Percentiles rank a stretch among this genome's conserved stretches.
phyloP scores from a whole-genome alignment of 2,113 vertebrate species.

The Gymnarchus niloticus region DNA sequence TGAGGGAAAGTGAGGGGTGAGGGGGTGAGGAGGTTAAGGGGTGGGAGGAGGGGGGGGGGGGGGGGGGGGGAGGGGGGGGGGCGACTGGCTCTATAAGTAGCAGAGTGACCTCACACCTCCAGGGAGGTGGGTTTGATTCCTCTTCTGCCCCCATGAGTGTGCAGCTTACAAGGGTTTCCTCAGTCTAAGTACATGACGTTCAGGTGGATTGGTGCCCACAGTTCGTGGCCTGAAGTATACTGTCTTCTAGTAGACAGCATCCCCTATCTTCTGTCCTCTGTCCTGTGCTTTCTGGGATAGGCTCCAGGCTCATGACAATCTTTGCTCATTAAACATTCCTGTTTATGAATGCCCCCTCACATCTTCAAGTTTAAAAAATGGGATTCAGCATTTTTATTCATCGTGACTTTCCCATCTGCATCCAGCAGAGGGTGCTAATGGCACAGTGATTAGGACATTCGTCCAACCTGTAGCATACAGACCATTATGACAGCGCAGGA shows the following conservation, averaged over 20 bases:
- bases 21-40: no score
- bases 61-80: no score
- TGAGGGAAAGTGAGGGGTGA: no score
- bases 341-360: not conserved
- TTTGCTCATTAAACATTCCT: not conserved
- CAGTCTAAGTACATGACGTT: not conserved
- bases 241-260: no score
- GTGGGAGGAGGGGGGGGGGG: no score
- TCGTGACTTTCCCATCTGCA: not conserved
- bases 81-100: not conserved
- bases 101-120: not conserved
- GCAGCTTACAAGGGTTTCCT: not conserved
- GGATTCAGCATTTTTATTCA: not conserved
- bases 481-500: not conserved
- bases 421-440: not conserved
- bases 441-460: not conserved
- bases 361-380: not conserved
- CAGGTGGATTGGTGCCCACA: no score
- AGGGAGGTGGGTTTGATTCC: not conserved
- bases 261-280: not conserved
- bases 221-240: no score
- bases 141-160: not conserved
- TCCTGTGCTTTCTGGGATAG: not conserved
- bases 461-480: not conserved
- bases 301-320: not conserved